Base-by-base conservation (phyloP, 2,113 vertebrate genomes). In the Numida meleagris region DNA sequence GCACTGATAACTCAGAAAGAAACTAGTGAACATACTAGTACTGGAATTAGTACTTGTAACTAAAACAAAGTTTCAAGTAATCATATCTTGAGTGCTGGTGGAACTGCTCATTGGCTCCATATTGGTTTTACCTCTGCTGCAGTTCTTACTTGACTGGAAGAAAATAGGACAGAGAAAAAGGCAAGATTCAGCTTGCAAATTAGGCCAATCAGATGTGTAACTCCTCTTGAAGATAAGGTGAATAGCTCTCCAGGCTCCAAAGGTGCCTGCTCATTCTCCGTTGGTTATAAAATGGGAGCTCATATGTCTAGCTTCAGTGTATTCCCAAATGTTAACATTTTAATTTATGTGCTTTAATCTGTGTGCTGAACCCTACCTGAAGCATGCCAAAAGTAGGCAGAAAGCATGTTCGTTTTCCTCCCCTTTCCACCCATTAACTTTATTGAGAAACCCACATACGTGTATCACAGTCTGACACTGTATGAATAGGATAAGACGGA, bases 301-400 rank as follows among this genome's bases (percentile, higher is more conserved):
- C 23, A 72, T n/a, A 73, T n/a, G n/a, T 5, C 0, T 0, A 55
- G 24, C 23, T 29, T 20, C 7, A 59, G 20, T 33, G 6, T 46
- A 42, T 33, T 3, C 3, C 24, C 40, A 74, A 67, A 40, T 34
- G 53, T 46, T 21, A 62, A 55, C 16, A 73, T 25, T 61, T 74
- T 53, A 40, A 68, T 74, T 68, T 75, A 42, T 12, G 23, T 57
- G 18, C 61, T 86, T 86, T 61, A 55, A 74, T 29, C 18, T 29
- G 17, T 68, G 14, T 81, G 6, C 46, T 75, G 62, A 68, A 57
- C 42, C 25, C 12, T 11, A 75, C 11, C 34, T 36, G 42, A 21
- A 57, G 6, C 8, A n/a, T 62, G 27, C 62, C 36, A 79, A 18
- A 9, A 79, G 40, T 40, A 83, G 10, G 34, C 9, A 40, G 24